Evolutionary conservation across 2,113 vertebrate genomes (phyloP), one percentile per base, ranked within the genome.

Genomic region (Eurystomus gularis): DNA sequence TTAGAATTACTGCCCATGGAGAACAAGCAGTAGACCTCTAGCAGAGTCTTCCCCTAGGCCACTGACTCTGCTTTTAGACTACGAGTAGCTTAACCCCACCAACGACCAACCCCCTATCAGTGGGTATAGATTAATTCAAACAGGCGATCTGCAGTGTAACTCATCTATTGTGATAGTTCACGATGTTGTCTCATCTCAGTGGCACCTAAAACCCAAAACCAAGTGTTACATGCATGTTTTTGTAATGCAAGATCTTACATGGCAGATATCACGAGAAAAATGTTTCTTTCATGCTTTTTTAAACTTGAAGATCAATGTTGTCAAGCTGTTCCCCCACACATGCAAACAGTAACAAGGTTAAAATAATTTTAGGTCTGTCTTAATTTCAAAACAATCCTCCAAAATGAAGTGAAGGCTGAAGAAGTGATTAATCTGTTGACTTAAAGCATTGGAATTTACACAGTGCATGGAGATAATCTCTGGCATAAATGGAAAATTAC

Each of bases 331-430:
- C 68, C 64, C 8, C 29, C 33, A 58, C 80, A 62, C 37, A 82
- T 3, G 58, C 33, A 75, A 86, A 82, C 19, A 91, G 84, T 76
- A 94, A 65, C 57, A 61, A 96, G 91, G 96, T 92, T 97, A 95
- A 95, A 95, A 96, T 64, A 96, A 96, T 72, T 87, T 25, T 35
- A 70, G 11, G 17, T 62, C 76, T 48, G 39, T 57, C 65, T 88
- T 84, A 61, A 91, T 76, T 95, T 86, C 83, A 85, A 91, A 94
- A 91, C 52, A 82, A 89, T 79, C 91, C 70, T 89, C 35, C 57
- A 89, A 75, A 82, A 82, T 31, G 18, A 86, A 92, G 51, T 65
- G 60, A 92, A 95, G 91, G 88, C 66, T 85, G 86, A 79, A 73
- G 40, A 89, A 96, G 55, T 31, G 70, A 90, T 94, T 78, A 64